Evolutionary conservation across 92 coral and sea anemone genomes (phyloP).

Genomic region (Pocillopora grandis): DNA sequence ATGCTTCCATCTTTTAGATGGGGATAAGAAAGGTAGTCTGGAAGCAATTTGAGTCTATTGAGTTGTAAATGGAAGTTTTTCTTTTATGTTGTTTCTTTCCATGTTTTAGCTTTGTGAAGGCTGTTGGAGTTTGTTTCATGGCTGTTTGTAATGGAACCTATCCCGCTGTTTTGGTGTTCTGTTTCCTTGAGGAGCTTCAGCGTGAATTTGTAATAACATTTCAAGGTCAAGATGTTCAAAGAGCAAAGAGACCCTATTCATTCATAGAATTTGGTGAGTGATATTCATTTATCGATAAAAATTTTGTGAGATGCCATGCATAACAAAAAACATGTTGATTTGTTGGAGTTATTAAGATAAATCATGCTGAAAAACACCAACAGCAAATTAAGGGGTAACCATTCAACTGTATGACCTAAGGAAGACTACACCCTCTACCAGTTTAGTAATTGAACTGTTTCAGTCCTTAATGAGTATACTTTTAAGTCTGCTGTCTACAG

Average conservation of each 20-base stretch:
- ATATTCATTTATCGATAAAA: background rate
- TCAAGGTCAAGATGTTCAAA: slow-evolving; percentile 87
- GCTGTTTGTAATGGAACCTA: slow-evolving; percentile 87
- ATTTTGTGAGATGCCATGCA: background rate
- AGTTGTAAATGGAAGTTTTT: background rate
- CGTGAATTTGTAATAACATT: slow-evolving; percentile 82
- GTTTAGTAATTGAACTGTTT: too few species aligned
- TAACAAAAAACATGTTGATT: too few species aligned
- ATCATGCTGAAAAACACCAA: too few species aligned
- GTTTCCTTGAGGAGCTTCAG: slow-evolving; percentile 91
- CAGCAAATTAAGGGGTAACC: too few species aligned
- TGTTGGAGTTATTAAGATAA: too few species aligned
- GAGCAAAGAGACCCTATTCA: slow-evolving; percentile 92
- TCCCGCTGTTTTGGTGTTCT: slow-evolving; percentile 91
- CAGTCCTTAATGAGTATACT: too few species aligned
- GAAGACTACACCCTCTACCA: too few species aligned
- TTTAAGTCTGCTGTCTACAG: too few species aligned
- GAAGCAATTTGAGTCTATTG: background rate
- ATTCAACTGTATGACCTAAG: too few species aligned
- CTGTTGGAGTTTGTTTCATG: slow-evolving; percentile 88
- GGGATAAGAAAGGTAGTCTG: too few species aligned
- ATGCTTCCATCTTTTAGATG: too few species aligned
- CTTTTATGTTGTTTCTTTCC: background rate
- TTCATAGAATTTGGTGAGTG: slow-evolving; percentile 94
- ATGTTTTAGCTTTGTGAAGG: slow-evolving; percentile 82